phyloP scores from a whole-genome alignment of 1,140 invertebrate species.

The Drosophila teissieri region DNA sequence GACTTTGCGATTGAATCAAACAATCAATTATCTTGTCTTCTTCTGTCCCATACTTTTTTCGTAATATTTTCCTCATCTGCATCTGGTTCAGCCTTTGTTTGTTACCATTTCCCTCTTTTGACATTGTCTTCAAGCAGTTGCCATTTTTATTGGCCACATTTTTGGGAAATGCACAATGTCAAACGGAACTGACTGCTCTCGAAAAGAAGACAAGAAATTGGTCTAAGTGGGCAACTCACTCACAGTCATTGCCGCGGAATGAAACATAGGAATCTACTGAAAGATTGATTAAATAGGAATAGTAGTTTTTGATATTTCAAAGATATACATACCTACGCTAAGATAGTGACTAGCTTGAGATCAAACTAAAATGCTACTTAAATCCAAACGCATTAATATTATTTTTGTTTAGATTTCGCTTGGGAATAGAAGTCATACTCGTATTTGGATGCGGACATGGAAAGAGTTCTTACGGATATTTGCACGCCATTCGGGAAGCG shows the following conservation, averaged over 20 bases:
- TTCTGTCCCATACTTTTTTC: slow-evolving; percentile 26
- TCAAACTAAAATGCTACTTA: too few species aligned
- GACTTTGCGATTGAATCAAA: slow-evolving; percentile 81
- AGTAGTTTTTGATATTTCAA: too few species aligned
- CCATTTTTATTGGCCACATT: slow-evolving; percentile 75
- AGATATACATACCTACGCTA: too few species aligned
- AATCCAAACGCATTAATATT: not conserved
- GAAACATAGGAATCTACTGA: too few species aligned
- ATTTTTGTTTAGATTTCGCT: not conserved
- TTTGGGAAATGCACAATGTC: slow-evolving; percentile 49
- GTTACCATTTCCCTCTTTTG: slow-evolving; percentile 23
- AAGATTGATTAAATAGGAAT: too few species aligned
- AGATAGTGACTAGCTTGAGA: too few species aligned
- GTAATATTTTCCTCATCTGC: slow-evolving; percentile 22
- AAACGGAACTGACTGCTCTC: slow-evolving; percentile 39
- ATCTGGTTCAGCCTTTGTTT: slow-evolving; percentile 13
- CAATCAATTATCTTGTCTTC: slow-evolving; percentile 81
- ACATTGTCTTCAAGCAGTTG: slow-evolving; percentile 33
- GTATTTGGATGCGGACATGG: not conserved
- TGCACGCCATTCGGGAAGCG: slow-evolving; percentile 5
- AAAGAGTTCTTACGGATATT: not conserved
- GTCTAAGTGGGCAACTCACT: slow-evolving; percentile 35
- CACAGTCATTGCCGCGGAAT: slow-evolving; percentile 10
- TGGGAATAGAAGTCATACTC: too few species aligned
- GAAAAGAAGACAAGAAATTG: slow-evolving; percentile 5